Evolutionary conservation across 2,888 invertebrate species (phyloP), one percentile per base, ranked within the genome.

Genomic region (Imbricaverruca yamaguchii): DNA sequence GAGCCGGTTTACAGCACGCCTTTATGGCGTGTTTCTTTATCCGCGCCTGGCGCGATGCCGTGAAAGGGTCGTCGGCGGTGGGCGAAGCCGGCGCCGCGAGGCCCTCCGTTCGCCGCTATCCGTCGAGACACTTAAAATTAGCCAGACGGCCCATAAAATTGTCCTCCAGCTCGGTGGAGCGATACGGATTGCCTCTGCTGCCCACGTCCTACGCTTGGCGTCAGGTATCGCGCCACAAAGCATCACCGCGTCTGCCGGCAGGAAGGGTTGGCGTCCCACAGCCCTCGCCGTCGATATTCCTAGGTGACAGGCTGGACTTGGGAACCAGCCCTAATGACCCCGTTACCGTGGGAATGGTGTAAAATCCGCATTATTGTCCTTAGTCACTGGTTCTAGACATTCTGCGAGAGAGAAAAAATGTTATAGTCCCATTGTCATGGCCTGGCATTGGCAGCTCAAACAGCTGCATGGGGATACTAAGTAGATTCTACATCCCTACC

Each of bases 101-200:
- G 67, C 67, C 10, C 39, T 13, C 69, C 69, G 39, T 8, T 39
- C 39, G 39, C 39, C 39, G 39, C 39, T 39, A 39, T 15, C 39
- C 69, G 69, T 15, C 69, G 69, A 39, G 39, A 39, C 69, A 39
- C 69, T 69, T 25, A 69, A 69, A 69, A 69, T 69, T 69, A 69
- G 69, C 69, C 69, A 39, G 69, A 69, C 69, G 39, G 69, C 25
- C 23, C 69, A 23, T 69, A 69, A 69, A 69, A 69, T 39, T 39
- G 69, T 69, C 69, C 69, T 69, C 69, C 61, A 15, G 69, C 10
- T 15, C 15, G 67, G 25, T 39, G 39, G 39, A 39, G 39, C 39
- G 39, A 39, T 39, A 39, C 39, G 39, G 39, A 39, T 39, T 39
- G 39, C 39, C 39, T 39, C 39, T 39, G 39, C 39, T 39, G 39